phyloP scores from a whole-genome alignment of 2,113 vertebrate genomes.

The Galeopterus variegatus region DNA sequence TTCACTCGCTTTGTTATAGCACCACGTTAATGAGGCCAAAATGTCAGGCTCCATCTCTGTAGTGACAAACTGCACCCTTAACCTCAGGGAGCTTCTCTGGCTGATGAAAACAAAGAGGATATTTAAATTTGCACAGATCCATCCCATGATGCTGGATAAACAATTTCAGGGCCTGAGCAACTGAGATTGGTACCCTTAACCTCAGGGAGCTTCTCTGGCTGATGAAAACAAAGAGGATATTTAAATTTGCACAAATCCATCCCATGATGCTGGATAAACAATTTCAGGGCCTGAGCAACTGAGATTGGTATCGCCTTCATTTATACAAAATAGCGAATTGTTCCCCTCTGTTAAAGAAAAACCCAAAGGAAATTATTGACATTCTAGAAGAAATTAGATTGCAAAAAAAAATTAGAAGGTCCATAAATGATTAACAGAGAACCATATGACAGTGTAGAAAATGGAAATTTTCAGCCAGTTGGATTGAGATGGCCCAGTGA shows the following conservation, averaged over 20 bases:
- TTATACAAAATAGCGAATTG: conserved; percentile 41
- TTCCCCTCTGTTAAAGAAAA: conserved; percentile 37
- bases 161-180: not conserved
- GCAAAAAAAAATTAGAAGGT: conserved; percentile 74
- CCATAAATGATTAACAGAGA: conserved; percentile 79
- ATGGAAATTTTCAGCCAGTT: conserved; percentile 82
- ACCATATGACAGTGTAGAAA: conserved; percentile 69
- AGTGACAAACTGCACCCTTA: conserved; percentile 71
- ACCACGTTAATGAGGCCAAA: conserved; percentile 82
- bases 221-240: conserved; percentile 69
- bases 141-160: conserved; percentile 33
- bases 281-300: not conserved
- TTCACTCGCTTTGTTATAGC: conserved; percentile 64
- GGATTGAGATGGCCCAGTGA: conserved; percentile 61
- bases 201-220: conserved; percentile 45
- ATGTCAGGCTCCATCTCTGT: conserved; percentile 74
- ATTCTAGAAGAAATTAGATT: conserved; percentile 78
- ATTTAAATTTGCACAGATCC: conserved; percentile 32
- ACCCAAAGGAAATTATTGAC: conserved; percentile 79
- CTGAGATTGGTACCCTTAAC: not conserved
- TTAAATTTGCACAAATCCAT: conserved; percentile 6
- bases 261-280: conserved; percentile 40
- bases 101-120: conserved; percentile 67
- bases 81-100: conserved; percentile 63
- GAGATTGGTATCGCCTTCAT: not conserved